Conservation (phyloP, 1,140 invertebrate species). For the Trichomalopsis sarcophagae region DNA sequence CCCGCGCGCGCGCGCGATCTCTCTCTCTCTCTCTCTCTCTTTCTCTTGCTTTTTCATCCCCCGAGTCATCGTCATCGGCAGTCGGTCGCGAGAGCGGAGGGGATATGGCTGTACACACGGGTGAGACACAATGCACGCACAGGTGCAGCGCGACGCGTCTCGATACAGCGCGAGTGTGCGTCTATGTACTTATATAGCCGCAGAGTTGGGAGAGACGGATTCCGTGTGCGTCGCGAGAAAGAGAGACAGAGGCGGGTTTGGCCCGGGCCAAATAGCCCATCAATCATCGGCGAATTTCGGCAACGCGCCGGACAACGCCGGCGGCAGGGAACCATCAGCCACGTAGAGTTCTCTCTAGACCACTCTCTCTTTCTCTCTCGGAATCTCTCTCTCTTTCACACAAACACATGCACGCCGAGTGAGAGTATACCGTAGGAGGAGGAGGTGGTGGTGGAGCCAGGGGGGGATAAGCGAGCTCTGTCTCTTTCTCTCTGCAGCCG, state of each 20-base stretch:
- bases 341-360: slow-evolving; percentile 69
- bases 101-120: background rate
- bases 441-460: background rate
- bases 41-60: background rate
- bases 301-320: slow-evolving; percentile 73
- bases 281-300: slow-evolving; percentile 75
- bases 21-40: background rate
- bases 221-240: background rate
- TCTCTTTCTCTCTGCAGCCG: background rate
- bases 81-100: too few species aligned
- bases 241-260: slow-evolving; percentile 53
- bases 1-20: background rate
- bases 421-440: slow-evolving; percentile 22
- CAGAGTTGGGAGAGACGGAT: background rate
- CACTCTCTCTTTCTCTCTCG: slow-evolving; percentile 24
- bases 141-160: background rate
- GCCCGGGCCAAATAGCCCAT: slow-evolving; percentile 74
- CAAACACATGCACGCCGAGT: slow-evolving; percentile 1
- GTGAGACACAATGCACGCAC: background rate
- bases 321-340: slow-evolving; percentile 72
- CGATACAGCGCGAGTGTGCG: too few species aligned
- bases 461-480: slow-evolving; percentile 12
- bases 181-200: background rate
- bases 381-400: background rate
- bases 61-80: background rate